Evolutionary conservation across 2,113 vertebrate genomes (phyloP).

Genomic region (Corythaixoides concolor): DNA sequence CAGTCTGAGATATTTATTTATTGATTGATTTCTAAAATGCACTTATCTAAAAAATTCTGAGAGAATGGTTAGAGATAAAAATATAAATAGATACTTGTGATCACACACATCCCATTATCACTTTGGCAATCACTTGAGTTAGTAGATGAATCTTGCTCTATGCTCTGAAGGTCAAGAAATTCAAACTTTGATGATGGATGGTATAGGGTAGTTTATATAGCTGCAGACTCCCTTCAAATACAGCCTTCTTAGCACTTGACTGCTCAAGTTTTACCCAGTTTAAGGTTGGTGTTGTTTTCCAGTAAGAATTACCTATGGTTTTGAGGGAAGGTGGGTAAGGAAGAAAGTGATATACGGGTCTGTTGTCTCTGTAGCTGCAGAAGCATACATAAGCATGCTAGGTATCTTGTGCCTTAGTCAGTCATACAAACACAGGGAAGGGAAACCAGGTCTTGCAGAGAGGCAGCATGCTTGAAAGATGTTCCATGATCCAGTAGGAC

Average conservation of each 20-base stretch:
- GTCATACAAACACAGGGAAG: background rate
- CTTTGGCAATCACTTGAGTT: background rate
- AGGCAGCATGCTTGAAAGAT: background rate
- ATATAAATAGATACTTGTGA: background rate
- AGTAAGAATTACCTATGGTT: background rate
- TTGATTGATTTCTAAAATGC: constrained; percentile 18
- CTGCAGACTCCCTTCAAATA: background rate
- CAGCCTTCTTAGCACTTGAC: background rate
- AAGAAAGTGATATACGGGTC: background rate
- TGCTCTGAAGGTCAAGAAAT: background rate
- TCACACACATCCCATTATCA: background rate
- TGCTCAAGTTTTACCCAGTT: background rate
- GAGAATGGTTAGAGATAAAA: background rate
- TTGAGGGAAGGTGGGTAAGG: background rate
- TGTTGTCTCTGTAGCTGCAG: background rate
- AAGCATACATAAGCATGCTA: background rate
- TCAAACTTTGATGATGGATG: background rate
- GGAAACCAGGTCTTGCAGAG: background rate
- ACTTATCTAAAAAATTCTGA: background rate
- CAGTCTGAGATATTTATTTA: background rate
- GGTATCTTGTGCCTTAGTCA: background rate
- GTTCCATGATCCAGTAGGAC: background rate
- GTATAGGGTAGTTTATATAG: background rate
- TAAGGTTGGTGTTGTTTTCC: background rate
- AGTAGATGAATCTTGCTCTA: background rate